These are phyloP conservation scores for Labeo calbasu DNA, from an alignment of 2,797 vertebrate species.

Conservation along the genomic window DNA sequence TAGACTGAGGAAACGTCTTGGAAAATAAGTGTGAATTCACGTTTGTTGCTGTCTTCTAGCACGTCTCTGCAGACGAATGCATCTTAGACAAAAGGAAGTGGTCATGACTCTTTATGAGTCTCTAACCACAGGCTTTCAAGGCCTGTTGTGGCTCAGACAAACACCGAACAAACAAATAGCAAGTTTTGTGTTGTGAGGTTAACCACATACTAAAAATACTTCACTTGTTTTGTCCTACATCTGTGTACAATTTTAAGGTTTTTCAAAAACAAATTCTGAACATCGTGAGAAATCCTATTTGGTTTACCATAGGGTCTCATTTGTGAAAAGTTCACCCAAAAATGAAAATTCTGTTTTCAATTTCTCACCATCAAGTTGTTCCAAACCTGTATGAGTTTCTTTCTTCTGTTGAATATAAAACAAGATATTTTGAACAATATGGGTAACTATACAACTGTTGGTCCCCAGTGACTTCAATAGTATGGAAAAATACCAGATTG, in stretches of 20 bases:
- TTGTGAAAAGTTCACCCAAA: not conserved
- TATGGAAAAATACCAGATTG: not conserved
- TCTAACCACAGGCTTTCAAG: conserved; percentile 19
- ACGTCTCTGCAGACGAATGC: not conserved
- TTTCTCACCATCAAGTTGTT: not conserved
- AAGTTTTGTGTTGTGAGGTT: not conserved
- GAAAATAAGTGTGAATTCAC: conserved; percentile 12
- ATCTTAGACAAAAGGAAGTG: conserved; percentile 2
- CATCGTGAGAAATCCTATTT: not conserved
- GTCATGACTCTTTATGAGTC: conserved; percentile 7
- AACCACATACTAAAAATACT: conserved; percentile 16
- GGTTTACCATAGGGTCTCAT: not conserved
- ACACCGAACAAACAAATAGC: conserved; percentile 1
- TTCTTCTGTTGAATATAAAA: not conserved
- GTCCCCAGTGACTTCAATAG: not conserved
- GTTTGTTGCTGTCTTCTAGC: conserved; percentile 2
- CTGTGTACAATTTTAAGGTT: not conserved
- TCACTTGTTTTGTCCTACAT: not conserved
- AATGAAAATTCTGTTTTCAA: not conserved
- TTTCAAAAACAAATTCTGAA: conserved; percentile 15
- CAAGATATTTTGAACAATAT: not conserved
- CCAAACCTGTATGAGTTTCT: not conserved
- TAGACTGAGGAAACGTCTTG: conserved; percentile 23
- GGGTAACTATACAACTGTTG: not conserved
- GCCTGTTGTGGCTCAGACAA: conserved; percentile 10